Conservation (phyloP, 2,797 vertebrate genomes). For the Anguilla obscura region DNA sequence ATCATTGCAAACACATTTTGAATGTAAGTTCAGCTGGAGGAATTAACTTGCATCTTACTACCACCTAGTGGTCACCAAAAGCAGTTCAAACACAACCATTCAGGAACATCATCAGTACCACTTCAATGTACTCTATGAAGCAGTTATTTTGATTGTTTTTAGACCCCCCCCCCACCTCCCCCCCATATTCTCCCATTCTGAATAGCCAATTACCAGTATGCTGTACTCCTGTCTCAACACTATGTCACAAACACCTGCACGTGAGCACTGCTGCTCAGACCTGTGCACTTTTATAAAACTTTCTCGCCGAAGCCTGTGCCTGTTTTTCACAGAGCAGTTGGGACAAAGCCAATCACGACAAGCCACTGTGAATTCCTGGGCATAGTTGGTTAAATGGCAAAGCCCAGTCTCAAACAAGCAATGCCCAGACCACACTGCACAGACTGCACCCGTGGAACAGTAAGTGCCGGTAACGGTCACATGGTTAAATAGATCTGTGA, state of each 20-base stretch:
- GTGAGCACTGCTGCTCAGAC: neutral
- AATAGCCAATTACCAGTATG: neutral
- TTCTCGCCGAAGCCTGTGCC: neutral
- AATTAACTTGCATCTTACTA: neutral
- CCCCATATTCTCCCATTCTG: neutral
- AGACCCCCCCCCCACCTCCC: too few species aligned
- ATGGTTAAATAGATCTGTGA: neutral
- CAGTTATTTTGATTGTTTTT: too few species aligned
- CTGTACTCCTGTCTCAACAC: neutral
- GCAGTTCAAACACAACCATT: neutral
- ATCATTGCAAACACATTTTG: neutral
- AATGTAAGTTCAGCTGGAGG: neutral
- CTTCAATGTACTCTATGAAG: neutral
- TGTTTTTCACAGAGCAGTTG: neutral
- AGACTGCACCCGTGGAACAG: neutral
- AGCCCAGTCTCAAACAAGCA: neutral
- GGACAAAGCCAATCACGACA: neutral
- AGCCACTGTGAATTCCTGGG: neutral
- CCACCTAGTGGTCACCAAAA: neutral
- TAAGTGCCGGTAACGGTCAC: neutral
- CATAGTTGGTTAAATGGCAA: neutral
- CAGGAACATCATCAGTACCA: neutral
- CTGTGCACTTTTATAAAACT: too few species aligned
- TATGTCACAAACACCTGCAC: neutral
- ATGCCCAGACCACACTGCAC: neutral